Conservation (phyloP, 1,140 invertebrate species). For the Drosophila dunni region DNA sequence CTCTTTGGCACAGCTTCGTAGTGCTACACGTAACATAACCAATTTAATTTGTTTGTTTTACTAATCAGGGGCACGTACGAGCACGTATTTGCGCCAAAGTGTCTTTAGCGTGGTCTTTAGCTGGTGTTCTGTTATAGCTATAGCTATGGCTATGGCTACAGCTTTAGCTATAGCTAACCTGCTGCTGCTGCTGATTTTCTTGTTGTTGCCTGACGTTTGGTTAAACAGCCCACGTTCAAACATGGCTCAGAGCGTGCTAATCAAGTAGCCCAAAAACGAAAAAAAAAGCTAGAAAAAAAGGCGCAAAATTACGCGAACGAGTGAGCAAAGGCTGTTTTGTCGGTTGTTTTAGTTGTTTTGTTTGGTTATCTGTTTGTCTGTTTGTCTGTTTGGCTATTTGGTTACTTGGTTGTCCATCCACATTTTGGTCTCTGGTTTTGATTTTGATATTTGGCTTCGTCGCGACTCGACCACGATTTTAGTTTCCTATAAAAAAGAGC, state of each 20-base stretch:
- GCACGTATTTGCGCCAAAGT: slow-evolving; percentile 71
- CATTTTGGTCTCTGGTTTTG: slow-evolving; percentile 43
- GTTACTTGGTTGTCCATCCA: slow-evolving; percentile 31
- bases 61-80: slow-evolving; percentile 76
- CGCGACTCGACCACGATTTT: slow-evolving; percentile 19
- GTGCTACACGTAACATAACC: slow-evolving; percentile 44
- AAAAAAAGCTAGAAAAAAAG: slow-evolving; percentile 7
- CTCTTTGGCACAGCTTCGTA: slow-evolving; percentile 12
- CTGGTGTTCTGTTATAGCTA: slow-evolving; percentile 40
- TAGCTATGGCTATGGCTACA: no score
- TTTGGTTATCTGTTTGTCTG: slow-evolving; percentile 37
- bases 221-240: slow-evolving; percentile 77
- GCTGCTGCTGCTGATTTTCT: slow-evolving; percentile 42
- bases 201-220: slow-evolving; percentile 59
- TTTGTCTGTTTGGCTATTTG: slow-evolving; percentile 46
- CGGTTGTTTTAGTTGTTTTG: slow-evolving; percentile 1
- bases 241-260: slow-evolving; percentile 78
- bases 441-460: slow-evolving; percentile 48
- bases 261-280: slow-evolving; percentile 65
- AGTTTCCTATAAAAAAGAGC: slow-evolving; percentile 38
- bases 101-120: slow-evolving; percentile 66
- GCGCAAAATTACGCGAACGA: slow-evolving; percentile 70
- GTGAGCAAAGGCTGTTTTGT: slow-evolving; percentile 58
- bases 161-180: not conserved
- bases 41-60: slow-evolving; percentile 80